phyloP scores from a whole-genome alignment of 2,888 invertebrate genomes.

The Tipula lateralis region DNA sequence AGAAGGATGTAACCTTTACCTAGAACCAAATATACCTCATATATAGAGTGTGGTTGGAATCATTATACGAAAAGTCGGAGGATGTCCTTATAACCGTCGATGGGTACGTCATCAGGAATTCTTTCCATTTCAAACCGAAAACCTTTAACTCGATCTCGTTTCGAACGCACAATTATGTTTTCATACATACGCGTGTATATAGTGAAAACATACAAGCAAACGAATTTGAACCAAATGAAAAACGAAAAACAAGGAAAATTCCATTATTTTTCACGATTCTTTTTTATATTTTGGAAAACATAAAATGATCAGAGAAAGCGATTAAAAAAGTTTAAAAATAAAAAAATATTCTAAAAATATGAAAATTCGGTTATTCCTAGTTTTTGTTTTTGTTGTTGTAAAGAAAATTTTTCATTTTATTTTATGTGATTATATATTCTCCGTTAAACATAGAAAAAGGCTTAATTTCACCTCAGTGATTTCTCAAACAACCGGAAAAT shows the following conservation, averaged over 20 bases:
- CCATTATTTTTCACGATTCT: neutral
- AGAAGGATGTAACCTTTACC: too few species aligned
- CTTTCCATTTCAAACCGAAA: too few species aligned
- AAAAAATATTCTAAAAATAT: neutral
- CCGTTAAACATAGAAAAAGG: conserved; percentile 28
- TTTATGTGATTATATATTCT: conserved; percentile 27
- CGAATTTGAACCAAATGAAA: neutral
- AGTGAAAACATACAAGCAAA: too few species aligned
- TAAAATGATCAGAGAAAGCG: neutral
- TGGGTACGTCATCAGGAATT: too few species aligned
- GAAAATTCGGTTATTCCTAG: neutral
- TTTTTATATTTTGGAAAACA: neutral
- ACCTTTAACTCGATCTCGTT: too few species aligned
- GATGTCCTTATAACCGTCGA: too few species aligned
- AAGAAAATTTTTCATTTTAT: neutral
- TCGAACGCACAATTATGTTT: too few species aligned
- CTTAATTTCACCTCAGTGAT: conserved; percentile 27
- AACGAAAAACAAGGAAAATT: neutral
- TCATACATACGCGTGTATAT: too few species aligned
- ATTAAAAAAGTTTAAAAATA: neutral
- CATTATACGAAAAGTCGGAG: too few species aligned
- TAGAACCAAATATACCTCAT: too few species aligned
- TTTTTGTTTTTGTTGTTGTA: neutral
- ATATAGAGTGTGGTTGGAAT: too few species aligned
- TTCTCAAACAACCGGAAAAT: conserved; percentile 28